phyloP scores from a whole-genome alignment of 2,797 vertebrate species.

The Smutsia gigantea region DNA sequence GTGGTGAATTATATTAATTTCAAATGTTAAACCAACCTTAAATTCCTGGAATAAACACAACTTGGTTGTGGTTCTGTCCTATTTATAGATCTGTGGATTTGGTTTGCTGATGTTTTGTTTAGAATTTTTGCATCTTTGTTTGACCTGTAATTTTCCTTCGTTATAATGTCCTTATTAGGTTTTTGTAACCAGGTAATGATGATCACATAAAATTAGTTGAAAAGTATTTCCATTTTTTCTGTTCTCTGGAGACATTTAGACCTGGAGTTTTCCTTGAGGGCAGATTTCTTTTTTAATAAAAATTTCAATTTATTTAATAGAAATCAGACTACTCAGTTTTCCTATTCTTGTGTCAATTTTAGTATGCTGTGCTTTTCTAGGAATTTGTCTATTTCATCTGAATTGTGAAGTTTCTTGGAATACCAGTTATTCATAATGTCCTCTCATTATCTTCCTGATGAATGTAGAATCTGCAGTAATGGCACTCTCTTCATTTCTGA shows the following conservation, averaged over 20 bases:
- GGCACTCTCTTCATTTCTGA: neutral
- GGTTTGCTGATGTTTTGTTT: neutral
- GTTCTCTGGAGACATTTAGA: neutral
- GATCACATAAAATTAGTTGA: neutral
- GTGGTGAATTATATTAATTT: neutral
- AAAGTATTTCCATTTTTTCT: neutral
- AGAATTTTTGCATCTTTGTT: neutral
- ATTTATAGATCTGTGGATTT: neutral
- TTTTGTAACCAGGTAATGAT: neutral
- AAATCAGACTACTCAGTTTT: neutral
- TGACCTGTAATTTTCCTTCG: neutral
- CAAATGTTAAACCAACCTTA: neutral
- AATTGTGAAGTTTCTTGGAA: neutral
- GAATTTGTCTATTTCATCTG: neutral
- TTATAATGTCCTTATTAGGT: neutral
- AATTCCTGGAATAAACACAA: neutral
- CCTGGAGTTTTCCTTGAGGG: neutral
- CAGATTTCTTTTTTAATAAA: neutral
- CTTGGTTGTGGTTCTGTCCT: neutral
- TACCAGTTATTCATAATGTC: neutral
- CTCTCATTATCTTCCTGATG: neutral
- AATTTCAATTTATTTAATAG: neutral
- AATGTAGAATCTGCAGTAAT: neutral
- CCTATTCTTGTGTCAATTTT: neutral
- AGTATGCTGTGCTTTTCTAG: neutral